Percentiles rank a stretch among this genome's conserved stretches.
Conservation (phyloP, 2,113 vertebrate species). For the Porphyrio hochstetteri region DNA sequence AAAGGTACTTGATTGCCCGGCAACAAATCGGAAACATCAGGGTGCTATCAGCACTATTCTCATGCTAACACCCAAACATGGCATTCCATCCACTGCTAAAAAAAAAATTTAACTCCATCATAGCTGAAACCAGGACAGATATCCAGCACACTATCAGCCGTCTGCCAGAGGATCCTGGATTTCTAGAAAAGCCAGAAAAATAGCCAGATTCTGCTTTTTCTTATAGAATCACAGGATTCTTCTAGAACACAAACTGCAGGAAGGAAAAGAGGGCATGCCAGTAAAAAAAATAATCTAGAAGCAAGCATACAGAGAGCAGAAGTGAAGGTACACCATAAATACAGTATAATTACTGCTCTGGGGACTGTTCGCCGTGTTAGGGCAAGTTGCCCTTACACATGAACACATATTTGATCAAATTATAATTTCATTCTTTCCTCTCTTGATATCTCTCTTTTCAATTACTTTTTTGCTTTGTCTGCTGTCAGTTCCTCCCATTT, state of each 20-base stretch:
- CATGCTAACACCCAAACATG: too few relatives aligned
- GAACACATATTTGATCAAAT: background rate
- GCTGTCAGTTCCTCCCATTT: background rate
- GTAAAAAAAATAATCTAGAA: background rate
- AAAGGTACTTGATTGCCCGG: too few relatives aligned
- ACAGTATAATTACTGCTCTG: background rate
- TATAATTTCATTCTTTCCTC: background rate
- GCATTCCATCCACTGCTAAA: too few relatives aligned
- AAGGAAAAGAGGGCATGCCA: background rate
- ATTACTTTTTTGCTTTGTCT: background rate
- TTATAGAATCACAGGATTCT: background rate
- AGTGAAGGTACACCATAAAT: background rate
- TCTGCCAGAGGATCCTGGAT: background rate
- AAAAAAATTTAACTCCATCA: too few relatives aligned
- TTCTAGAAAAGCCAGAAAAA: background rate
- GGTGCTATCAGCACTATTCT: too few relatives aligned
- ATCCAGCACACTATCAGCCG: background rate
- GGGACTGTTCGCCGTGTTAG: background rate
- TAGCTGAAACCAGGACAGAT: too few relatives aligned
- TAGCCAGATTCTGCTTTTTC: background rate
- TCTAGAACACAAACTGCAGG: background rate
- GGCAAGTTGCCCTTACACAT: background rate
- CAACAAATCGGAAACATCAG: too few relatives aligned
- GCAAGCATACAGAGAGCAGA: background rate
- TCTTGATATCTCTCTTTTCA: background rate